Conservation (phyloP, 2,113 vertebrate species). For the Machaerirhynchus nigripectus region DNA sequence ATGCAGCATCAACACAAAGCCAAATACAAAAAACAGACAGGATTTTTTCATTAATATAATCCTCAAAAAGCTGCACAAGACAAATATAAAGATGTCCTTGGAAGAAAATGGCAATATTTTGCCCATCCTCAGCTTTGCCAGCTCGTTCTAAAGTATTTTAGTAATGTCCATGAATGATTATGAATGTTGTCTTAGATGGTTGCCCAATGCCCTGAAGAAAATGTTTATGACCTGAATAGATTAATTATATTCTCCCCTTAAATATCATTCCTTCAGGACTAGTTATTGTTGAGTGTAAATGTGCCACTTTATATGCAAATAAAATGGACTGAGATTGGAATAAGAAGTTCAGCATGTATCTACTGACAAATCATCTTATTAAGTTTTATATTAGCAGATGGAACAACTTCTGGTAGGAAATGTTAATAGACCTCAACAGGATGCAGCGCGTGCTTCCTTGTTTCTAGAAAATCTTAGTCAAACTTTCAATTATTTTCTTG, state of each 20-base stretch:
- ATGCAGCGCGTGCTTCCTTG: constrained; percentile 24
- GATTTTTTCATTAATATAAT: constrained; percentile 10
- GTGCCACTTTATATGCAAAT: constrained; percentile 80
- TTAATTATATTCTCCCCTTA: constrained; percentile 73
- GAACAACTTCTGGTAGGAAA: constrained; percentile 57
- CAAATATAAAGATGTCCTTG: constrained; percentile 33
- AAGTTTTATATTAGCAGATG: constrained; percentile 57
- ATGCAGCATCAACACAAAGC: background rate
- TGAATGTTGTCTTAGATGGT: constrained; percentile 63
- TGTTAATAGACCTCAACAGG: constrained; percentile 58
- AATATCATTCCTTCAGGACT: constrained; percentile 73
- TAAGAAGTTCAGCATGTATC: constrained; percentile 66
- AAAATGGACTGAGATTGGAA: constrained; percentile 67
- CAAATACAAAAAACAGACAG: constrained; percentile 14
- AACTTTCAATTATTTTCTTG: constrained; percentile 18
- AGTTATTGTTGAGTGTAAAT: constrained; percentile 75
- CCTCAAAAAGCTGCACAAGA: constrained; percentile 6
- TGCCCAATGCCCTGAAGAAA: constrained; percentile 73
- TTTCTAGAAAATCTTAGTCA: constrained; percentile 29
- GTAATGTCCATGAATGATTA: constrained; percentile 61
- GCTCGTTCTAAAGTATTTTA: constrained; percentile 45
- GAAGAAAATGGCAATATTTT: constrained; percentile 40
- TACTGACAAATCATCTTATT: constrained; percentile 73
- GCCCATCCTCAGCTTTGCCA: constrained; percentile 22
- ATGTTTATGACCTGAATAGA: constrained; percentile 70